Evolutionary conservation across 2,888 invertebrate species (phyloP), one percentile per base, ranked within the genome.

Genomic region (Gortyna flavago): DNA sequence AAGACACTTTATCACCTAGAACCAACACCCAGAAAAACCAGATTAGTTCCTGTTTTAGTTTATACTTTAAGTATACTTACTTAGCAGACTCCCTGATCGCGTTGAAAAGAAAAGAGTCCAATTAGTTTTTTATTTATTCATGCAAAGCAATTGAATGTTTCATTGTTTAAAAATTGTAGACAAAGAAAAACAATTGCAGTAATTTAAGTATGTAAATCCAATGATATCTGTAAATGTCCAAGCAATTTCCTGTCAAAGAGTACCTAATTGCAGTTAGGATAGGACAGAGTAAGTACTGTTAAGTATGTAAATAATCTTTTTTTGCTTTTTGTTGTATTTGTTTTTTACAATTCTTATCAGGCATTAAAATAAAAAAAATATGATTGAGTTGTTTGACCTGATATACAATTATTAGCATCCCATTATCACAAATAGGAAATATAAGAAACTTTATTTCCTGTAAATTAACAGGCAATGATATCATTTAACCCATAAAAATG

Each of bases 61-160:
- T 82, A 79, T 80, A 91, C 61, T 81, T 73, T 70, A 87, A 79
- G 72, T 81, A 89, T 96, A 97, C 97, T 97, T 90, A 97, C 97
- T 97, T 97, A 92, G 97, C 97, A 76, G 97, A 97, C 93, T 97
- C 97, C 95, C 97, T 97, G 96, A 92, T 90, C 91, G 96, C 96
- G 93, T 95, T 94, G 93, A 89, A 95, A 95, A 95, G 90, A 94
- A 95, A 96, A 95, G 71, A 90, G 80, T 73, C 86, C 61, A 75
- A 93, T 94, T 94, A 94, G 90, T 92, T 81, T 80, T 66, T 67
- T 62, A 61, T 71, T 77, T 71, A n/a, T 41, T 71, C 62, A 71
- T 80, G 77, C 62, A 77, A 38, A 69, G 25, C 21, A 38, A 77
- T 57, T 66, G 11, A 18, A 72, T 38, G 6, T n/a, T 16, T 9